phyloP scores from a whole-genome alignment of 2,888 invertebrate species.

The Dysmachus trigonus region DNA sequence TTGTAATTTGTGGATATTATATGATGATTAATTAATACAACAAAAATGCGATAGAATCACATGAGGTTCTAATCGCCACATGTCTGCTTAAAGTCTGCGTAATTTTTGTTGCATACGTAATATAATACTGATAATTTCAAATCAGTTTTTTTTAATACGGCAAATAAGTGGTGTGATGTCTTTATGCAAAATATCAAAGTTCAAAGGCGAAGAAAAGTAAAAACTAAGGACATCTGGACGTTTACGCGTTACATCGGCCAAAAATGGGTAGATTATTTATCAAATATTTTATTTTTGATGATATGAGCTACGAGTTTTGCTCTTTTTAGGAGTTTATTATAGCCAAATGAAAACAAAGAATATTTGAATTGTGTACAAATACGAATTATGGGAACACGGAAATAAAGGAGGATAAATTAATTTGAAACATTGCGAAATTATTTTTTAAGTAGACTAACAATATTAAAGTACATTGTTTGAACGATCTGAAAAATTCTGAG shows the following conservation, averaged over 20 bases:
- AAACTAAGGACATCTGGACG: not conserved
- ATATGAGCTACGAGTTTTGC: not conserved
- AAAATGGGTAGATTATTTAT: not conserved
- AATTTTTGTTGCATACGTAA: not conserved
- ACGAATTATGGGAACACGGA: too few relatives aligned
- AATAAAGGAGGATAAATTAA: too few relatives aligned
- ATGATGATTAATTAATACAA: not conserved
- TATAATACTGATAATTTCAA: not conserved
- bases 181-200: not conserved
- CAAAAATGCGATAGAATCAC: not conserved
- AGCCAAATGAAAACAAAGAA: too few relatives aligned
- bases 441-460: too few relatives aligned
- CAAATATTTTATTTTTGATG: not conserved
- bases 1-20: too few relatives aligned
- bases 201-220: not conserved
- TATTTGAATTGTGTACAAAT: too few relatives aligned
- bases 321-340: too few relatives aligned
- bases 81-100: not conserved
- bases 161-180: not conserved
- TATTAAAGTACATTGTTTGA: too few relatives aligned
- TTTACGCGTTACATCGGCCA: not conserved
- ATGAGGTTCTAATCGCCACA: not conserved
- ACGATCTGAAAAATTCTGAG: too few relatives aligned
- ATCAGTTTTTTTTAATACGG: not conserved
- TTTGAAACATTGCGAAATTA: too few relatives aligned